Base-by-base conservation (phyloP, 2,113 vertebrate species). In the Oncorhynchus nerka region DNA sequence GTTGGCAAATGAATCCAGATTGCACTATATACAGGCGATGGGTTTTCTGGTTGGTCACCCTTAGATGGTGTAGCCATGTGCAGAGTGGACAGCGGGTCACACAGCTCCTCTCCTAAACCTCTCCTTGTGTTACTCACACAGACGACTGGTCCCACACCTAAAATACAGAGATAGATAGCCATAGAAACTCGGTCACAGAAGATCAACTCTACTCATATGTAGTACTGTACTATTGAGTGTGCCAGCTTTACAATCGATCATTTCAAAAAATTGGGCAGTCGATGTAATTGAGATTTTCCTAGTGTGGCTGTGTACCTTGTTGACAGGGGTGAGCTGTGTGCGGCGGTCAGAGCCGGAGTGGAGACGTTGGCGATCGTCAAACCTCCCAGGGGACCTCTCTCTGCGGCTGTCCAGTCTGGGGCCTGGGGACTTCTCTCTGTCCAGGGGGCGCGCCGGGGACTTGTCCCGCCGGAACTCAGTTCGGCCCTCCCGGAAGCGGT, bases 401-500 rank as follows among this genome's bases (percentile, higher is more conserved):
- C 98, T 93, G 84, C 96, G 94, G 5, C 96, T 95, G 93, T 98
- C 97, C 57, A 98, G 93, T 76, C 97, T 92, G 49, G 97, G 91
- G 55, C 97, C 97, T 0, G 98, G 98, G 0, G 97, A 98, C 82
- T 99, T 99, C 94, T 99, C 97, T 61, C 97, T 90, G 84, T 99
- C 98, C 88, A 99, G 92, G 0, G 96, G 97, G 0, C 97, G 89
- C n/a, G 96, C 97, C 0, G 97, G 98, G 62, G 97, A 99, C 83
- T 99, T 99, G 93, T 99, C 98, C 85, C 98, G 93, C 26, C 97
- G 94, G 89, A 99, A 94, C 88, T 99, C 98, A 0, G 97, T 96
- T 85, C 97, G 92, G 1, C 97, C 98, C 92, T 99, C 97, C 0
- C 98, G 94, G 92, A 97, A 99, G 71, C 97, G 96, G 70, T 99